Evolutionary conservation across 2,888 invertebrate genomes (phyloP), one percentile per base, ranked within the genome.

Genomic region (Uloborus plumipes): DNA sequence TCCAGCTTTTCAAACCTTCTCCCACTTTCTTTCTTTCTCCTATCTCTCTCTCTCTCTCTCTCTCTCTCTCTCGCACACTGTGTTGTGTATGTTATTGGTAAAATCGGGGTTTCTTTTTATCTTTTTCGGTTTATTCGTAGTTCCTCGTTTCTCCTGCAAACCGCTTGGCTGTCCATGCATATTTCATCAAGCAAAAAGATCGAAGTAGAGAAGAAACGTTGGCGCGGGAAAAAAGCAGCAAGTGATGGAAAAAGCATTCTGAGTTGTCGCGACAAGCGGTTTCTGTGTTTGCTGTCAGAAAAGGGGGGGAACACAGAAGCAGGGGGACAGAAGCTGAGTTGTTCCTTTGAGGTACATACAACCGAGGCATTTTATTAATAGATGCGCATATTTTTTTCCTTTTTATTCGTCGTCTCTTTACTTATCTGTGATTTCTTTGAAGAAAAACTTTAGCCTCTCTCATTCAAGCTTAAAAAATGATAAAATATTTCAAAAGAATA

Each of bases 341-440:
- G 59, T 75, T 66, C 67, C 58, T 67, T 76, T 51, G 76, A 62
- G 47, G 47, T 7, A 20, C 65, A 53, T 4, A 65, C 53, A 47
- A 53, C 31, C 18, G 47, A 65, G 49, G 49, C 64, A 55, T 77
- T 77, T 70, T 77, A 77, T 70, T 77, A 77, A 77, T 77, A 77
- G 69, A 77, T 77, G 77, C 77, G 70, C 77, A 71, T 77, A 77
- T 77, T 64, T 77, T 70, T 70, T 74, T 22, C 66, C 20, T 39
- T 9, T 72, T 62, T 50, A 62, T 31, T 22, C 18, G 18, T 22
- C 58, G 58, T 58, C 58, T 58, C 58, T 58, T 58, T 58, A 58
- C 58, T 22, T 18, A 58, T 58, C 58, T 58, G 11, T 22, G 22
- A 2, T 58, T 58, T 39, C 39, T 39, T 39, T 39, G 39, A 39